phyloP scores from a whole-genome alignment of 2,888 invertebrate genomes.

The Alviniconcha strummeri region DNA sequence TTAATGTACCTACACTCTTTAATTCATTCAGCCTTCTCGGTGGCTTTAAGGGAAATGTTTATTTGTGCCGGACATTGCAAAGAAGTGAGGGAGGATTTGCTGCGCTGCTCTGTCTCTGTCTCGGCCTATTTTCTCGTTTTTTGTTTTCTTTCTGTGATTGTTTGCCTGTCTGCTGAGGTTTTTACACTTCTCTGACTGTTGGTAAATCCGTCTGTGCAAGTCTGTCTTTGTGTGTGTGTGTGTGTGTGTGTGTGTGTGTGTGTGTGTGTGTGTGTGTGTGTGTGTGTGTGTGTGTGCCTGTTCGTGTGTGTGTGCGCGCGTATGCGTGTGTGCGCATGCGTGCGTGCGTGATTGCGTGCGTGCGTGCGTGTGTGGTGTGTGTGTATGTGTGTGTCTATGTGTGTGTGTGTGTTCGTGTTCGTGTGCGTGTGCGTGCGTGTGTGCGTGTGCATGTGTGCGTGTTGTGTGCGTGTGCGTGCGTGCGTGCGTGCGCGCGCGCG shows the following conservation, averaged over 20 bases:
- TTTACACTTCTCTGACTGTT: neutral
- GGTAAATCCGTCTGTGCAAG: neutral
- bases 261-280: neutral
- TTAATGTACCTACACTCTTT: neutral
- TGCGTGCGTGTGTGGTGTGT: neutral
- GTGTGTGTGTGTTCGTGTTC: neutral
- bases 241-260: neutral
- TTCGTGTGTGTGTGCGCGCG: neutral
- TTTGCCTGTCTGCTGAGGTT: neutral
- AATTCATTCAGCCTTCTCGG: neutral
- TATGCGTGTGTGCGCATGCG: neutral
- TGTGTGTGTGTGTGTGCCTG: neutral
- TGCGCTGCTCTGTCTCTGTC: neutral
- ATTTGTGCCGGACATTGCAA: no score
- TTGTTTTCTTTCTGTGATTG: neutral
- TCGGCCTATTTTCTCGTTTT: neutral
- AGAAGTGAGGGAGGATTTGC: no score
- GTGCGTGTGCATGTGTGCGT: no score
- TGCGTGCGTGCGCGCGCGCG: neutral
- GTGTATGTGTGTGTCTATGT: constrained; percentile 3
- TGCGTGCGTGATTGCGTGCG: neutral
- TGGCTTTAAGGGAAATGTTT: no score
- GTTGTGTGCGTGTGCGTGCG: neutral
- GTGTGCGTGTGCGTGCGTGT: no score
- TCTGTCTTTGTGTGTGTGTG: neutral